Evolutionary conservation across 2,113 vertebrate species (phyloP).

Genomic region (Lutjanus erythropterus): DNA sequence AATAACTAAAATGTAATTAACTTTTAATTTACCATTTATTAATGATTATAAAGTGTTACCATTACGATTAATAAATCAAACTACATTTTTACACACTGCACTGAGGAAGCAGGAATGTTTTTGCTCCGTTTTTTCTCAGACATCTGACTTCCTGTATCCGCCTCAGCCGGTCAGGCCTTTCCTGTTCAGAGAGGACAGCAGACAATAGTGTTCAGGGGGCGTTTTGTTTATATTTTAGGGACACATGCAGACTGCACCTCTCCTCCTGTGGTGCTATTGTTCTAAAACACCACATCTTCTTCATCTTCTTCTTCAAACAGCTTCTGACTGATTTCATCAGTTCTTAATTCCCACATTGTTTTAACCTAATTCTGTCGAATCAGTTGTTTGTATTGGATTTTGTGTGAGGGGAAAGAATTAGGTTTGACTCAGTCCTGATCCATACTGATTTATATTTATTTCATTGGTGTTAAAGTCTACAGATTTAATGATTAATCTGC

Average conservation of each 20-base stretch:
- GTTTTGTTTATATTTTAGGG: slow-evolving; percentile 19
- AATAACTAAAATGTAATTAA: no score
- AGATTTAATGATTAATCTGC: neutral
- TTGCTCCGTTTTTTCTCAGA: neutral
- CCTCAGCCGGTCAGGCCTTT: slow-evolving; percentile 57
- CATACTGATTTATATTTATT: neutral
- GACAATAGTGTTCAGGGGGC: slow-evolving; percentile 53
- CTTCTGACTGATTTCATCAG: neutral
- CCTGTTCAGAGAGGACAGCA: slow-evolving; percentile 49
- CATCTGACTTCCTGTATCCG: slow-evolving; percentile 54
- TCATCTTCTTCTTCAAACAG: neutral
- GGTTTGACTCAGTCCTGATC: neutral
- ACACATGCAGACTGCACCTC: slow-evolving; percentile 1
- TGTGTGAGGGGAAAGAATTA: neutral
- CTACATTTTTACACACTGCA: neutral
- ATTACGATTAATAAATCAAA: neutral
- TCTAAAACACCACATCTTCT: neutral
- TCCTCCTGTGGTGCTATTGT: slow-evolving; percentile 59
- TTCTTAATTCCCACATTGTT: neutral
- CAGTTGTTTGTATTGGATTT: neutral
- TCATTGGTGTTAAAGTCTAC: neutral
- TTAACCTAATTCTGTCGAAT: slow-evolving; percentile 15
- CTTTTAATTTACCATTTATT: no score
- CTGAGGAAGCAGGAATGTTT: slow-evolving; percentile 10
- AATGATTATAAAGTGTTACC: no score